Base-by-base conservation (phyloP, 2,113 vertebrate species). In the Lethenteron reissneri region DNA sequence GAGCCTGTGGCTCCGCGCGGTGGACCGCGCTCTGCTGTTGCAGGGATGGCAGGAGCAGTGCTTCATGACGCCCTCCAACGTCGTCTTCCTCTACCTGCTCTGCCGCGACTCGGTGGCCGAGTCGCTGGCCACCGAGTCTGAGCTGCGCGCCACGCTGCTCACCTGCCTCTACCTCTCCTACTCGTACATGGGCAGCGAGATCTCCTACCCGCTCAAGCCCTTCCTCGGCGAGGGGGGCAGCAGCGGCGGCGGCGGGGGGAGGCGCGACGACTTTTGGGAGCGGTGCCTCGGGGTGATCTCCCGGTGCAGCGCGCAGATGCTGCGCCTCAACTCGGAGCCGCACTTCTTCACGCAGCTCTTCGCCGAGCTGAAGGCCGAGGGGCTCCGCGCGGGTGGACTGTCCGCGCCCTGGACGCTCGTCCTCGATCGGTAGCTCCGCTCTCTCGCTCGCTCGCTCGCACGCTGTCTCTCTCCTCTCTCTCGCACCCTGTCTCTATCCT, bases 1-100 rank as follows among this genome's bases (percentile, higher is more conserved):
- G 76, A 84, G 90, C 75, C 82, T 88, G 72, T 99, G 94, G 92
- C 91, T 99, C 80, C 85, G 94, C n/a, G 88, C 85, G 76, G 88
- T 99, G 75, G 94, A 99, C 78, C 86, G 91, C 80, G 88, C 88
- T 73, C 84, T 99, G 70, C 80, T 99, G 77, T 78, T 95, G 73
- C 92, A 97, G 78, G 92, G 94, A 75, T 99, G 94, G 92, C 92
- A 97, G 81, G 94, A 99, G 76, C 87, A 94, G 72, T 89, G 87
- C 76, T 99, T 99, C 81, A 92, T 99, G 76, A 95, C 90, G 19
- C 89, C 92, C 3, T 87, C 89, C 71, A 96, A 89, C 81, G 80
- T 99, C 74, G 94, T 99, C 73, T 99, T 97, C 76, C 86, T 99
- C 74, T 99, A 95, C 81, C 80, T 99, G 80, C 83, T 99, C 73